Percentiles rank a stretch among this genome's conserved stretches.
Conservation (phyloP, 35 echinoderm and acorn worm species). For the Lytechinus pictus region DNA sequence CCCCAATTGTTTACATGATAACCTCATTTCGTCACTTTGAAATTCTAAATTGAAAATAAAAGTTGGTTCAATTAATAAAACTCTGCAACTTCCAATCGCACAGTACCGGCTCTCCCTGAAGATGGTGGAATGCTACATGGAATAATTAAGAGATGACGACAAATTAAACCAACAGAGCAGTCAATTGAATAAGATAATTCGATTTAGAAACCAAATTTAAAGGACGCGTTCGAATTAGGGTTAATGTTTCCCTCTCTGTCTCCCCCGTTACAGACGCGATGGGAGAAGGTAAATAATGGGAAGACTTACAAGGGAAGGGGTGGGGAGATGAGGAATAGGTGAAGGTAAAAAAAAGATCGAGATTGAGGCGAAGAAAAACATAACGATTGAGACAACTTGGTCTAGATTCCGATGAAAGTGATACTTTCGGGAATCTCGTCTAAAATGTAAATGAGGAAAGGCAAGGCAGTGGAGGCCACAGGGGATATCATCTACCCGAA, state of each 20-base stretch:
- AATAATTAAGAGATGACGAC: background rate
- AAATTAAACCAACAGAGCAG: background rate
- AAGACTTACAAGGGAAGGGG: background rate
- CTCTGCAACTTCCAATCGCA: no score
- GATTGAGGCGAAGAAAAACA: background rate
- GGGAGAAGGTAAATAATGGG: background rate
- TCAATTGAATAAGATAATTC: constrained; percentile 6
- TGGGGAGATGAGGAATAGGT: background rate
- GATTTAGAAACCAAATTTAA: background rate
- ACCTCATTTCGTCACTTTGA: no score
- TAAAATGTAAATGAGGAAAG: background rate
- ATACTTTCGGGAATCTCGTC: background rate
- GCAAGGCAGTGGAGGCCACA: background rate
- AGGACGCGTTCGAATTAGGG: background rate
- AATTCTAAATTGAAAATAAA: background rate
- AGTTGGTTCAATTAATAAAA: no score
- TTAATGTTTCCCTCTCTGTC: background rate
- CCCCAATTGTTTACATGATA: background rate
- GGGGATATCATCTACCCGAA: background rate
- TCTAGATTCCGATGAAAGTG: constrained; percentile 18
- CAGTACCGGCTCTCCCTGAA: background rate
- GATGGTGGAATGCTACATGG: background rate
- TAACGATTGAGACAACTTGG: constrained; percentile 11
- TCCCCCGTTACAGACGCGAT: background rate
- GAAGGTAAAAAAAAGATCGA: background rate